These are phyloP conservation scores for Ranitomeya imitator DNA, from an alignment of 2,113 vertebrate genomes.

Conservation along the genomic window DNA sequence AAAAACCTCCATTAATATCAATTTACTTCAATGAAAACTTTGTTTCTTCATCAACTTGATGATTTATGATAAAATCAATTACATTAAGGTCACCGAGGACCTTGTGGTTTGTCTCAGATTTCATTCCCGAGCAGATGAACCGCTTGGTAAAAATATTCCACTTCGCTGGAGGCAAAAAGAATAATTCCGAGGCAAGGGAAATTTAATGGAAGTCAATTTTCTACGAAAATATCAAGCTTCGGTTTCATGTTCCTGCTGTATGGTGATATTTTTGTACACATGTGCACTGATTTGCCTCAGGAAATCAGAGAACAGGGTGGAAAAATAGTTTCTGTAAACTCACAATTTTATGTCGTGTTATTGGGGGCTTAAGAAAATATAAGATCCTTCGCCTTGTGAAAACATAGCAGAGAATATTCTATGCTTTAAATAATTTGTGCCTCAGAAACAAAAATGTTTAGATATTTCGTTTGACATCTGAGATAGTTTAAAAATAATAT, in stretches of 20 bases:
- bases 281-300: slow-evolving; percentile 1
- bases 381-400: background rate
- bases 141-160: slow-evolving; percentile 73
- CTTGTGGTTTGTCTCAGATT: slow-evolving; percentile 79
- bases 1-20: slow-evolving; percentile 79
- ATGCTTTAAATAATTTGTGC: background rate
- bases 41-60: slow-evolving; percentile 84
- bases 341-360: background rate
- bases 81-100: slow-evolving; percentile 78
- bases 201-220: slow-evolving; percentile 77
- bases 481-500: background rate
- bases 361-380: background rate
- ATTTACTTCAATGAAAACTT: slow-evolving; percentile 80
- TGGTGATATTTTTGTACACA: slow-evolving; percentile 41
- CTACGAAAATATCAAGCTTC: slow-evolving; percentile 58
- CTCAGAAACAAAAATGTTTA: background rate
- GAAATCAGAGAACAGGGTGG: background rate
- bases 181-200: slow-evolving; percentile 73
- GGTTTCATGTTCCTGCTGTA: slow-evolving; percentile 52
- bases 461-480: background rate
- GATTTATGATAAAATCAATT: slow-evolving; percentile 95
- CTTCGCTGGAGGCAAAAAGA: slow-evolving; percentile 77
- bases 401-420: background rate
- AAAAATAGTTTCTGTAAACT: background rate
- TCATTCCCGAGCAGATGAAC: slow-evolving; percentile 74